phyloP scores from a whole-genome alignment of 2,113 vertebrate species.

The Gadus macrocephalus region DNA sequence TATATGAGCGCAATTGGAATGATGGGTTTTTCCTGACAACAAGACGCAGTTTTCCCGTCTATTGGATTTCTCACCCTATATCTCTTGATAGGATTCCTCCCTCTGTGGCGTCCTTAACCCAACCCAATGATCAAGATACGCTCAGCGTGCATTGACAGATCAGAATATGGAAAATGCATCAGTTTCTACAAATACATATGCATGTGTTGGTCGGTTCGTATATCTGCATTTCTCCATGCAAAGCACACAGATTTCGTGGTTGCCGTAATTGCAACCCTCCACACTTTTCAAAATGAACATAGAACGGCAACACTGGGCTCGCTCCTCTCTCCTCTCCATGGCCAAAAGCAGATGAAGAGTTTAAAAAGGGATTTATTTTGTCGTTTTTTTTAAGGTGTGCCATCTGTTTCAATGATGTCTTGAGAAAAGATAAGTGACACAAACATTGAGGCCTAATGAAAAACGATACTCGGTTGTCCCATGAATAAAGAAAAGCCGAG shows the following conservation, averaged over 20 bases:
- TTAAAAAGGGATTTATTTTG: conserved; percentile 12
- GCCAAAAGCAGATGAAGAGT: conserved; percentile 33
- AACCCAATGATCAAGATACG: conserved; percentile 41
- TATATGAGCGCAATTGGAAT: too few relatives aligned
- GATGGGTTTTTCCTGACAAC: conserved; percentile 11
- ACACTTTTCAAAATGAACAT: conserved; percentile 32
- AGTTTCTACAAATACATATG: conserved; percentile 53
- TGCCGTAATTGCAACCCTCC: conserved; percentile 52
- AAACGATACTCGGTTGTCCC: conserved; percentile 17
- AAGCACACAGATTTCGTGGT: conserved; percentile 45
- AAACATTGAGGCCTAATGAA: conserved; percentile 33
- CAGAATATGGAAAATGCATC: conserved; percentile 34
- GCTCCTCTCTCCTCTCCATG: background rate
- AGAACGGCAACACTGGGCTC: conserved; percentile 12
- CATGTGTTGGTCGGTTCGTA: conserved; percentile 22
- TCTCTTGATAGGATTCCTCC: conserved; percentile 22
- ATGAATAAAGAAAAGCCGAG: conserved; percentile 15
- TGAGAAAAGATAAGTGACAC: conserved; percentile 29
- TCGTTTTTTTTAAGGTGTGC: conserved; percentile 30
- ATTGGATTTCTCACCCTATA: conserved; percentile 31
- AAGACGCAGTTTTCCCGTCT: conserved; percentile 43
- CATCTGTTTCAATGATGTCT: conserved; percentile 43
- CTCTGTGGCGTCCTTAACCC: conserved; percentile 26
- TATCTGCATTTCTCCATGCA: conserved; percentile 12
- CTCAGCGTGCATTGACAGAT: conserved; percentile 33